Percentiles rank a stretch among this genome's conserved stretches.
Conservation (phyloP, 2,888 invertebrate species). For the Euproctis similis region DNA sequence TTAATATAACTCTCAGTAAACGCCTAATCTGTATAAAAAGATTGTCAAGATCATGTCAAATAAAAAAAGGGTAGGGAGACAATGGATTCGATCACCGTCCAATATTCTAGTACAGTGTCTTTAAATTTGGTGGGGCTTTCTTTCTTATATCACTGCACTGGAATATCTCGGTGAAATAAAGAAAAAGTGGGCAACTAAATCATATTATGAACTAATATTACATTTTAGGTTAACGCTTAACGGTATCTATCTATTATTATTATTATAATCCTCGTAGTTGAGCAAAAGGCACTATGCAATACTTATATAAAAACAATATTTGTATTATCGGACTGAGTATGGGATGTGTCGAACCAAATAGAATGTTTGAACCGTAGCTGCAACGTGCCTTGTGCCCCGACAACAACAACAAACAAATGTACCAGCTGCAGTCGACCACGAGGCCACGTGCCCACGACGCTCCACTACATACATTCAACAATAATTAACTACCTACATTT, state of each 20-base stretch:
- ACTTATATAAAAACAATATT: slow-evolving; percentile 52
- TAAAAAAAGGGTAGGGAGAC: no score
- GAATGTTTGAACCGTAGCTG: slow-evolving; percentile 38
- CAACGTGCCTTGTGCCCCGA: slow-evolving; percentile 64
- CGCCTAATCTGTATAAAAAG: no score
- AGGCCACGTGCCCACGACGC: slow-evolving; percentile 11
- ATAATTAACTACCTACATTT: slow-evolving; percentile 8
- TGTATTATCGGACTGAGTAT: slow-evolving; percentile 48
- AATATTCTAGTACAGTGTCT: slow-evolving; percentile 22
- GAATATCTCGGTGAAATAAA: slow-evolving; percentile 24
- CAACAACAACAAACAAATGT: slow-evolving; percentile 19
- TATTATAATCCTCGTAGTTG: slow-evolving; percentile 51
- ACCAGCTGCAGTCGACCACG: slow-evolving; percentile 16
- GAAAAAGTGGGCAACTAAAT: slow-evolving; percentile 31
- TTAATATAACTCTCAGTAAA: no score
- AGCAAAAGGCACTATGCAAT: slow-evolving; percentile 72
- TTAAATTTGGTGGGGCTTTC: slow-evolving; percentile 21
- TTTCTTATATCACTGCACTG: slow-evolving; percentile 23
- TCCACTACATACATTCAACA: slow-evolving; percentile 3
- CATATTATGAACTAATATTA: slow-evolving; percentile 42
- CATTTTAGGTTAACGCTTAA: slow-evolving; percentile 43
- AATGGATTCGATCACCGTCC: no score
- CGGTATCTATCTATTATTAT: slow-evolving; percentile 44
- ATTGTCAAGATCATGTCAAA: no score
- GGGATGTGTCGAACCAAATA: slow-evolving; percentile 32